phyloP scores from a whole-genome alignment of 2,888 invertebrate species.

The Pyralis farinalis region DNA sequence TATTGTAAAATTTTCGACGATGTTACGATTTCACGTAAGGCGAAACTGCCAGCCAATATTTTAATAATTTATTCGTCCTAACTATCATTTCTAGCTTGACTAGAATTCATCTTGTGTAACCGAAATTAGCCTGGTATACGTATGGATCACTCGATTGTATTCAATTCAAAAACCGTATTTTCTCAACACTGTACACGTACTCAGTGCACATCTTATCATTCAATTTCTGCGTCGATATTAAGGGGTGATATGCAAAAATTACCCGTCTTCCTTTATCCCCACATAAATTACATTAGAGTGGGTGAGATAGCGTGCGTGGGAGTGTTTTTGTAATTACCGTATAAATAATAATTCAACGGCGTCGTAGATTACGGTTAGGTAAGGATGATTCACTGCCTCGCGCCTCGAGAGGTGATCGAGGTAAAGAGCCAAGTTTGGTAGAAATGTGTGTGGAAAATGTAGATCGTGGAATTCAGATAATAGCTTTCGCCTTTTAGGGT shows the following conservation, averaged over 20 bases:
- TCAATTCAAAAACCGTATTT: not conserved
- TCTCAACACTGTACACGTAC: not conserved
- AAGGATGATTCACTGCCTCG: constrained; percentile 54
- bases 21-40: no score
- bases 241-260: constrained; percentile 75
- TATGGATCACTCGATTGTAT: no score
- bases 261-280: constrained; percentile 68
- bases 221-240: constrained; percentile 54
- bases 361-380: constrained; percentile 72
- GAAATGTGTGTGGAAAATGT: constrained; percentile 1
- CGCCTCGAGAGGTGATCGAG: constrained; percentile 20
- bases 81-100: no score
- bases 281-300: constrained; percentile 72
- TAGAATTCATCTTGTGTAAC: no score
- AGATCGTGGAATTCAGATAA: no score
- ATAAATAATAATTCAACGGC: constrained; percentile 75
- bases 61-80: no score
- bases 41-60: no score
- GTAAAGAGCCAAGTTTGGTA: constrained; percentile 14
- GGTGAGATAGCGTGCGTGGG: constrained; percentile 65
- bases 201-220: constrained; percentile 49
- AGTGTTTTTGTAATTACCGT: constrained; percentile 79
- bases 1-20: no score
- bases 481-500: no score
- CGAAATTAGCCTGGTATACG: no score